Evolutionary conservation across 2,888 invertebrate genomes (phyloP).

Genomic region (Clivina fossor): DNA sequence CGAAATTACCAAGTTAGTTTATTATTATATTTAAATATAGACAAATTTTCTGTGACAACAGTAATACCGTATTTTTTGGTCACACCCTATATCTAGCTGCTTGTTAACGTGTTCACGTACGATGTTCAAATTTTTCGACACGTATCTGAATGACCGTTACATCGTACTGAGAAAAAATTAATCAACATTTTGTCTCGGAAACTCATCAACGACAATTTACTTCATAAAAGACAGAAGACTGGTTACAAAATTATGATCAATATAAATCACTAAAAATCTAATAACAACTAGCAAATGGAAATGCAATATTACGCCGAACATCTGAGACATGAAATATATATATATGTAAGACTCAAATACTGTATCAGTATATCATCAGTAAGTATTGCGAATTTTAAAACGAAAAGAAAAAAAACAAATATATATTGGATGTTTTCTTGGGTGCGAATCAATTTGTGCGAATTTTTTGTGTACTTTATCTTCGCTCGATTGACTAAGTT

Average conservation of each 20-base stretch:
- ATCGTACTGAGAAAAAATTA: too few species aligned
- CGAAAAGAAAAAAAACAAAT: constrained; percentile 41
- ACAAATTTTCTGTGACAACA: too few species aligned
- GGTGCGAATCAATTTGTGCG: constrained; percentile 52
- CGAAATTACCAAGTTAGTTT: too few species aligned
- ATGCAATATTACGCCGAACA: constrained; percentile 31
- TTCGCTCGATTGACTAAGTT: constrained; percentile 44
- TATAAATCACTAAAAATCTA: constrained; percentile 31
- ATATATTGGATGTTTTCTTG: constrained; percentile 51
- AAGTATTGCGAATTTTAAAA: constrained; percentile 34
- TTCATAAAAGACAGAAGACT: too few species aligned
- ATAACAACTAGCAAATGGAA: constrained; percentile 26
- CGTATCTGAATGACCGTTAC: constrained; percentile 8
- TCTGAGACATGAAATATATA: constrained; percentile 34
- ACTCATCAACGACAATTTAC: too few species aligned
- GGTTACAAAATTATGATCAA: too few species aligned
- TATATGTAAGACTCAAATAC: constrained; percentile 29
- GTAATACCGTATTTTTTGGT: too few species aligned
- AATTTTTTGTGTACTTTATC: constrained; percentile 53
- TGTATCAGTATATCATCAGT: constrained; percentile 33
- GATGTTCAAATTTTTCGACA: constrained; percentile 19
- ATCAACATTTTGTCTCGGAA: too few species aligned
- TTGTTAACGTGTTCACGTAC: constrained; percentile 24
- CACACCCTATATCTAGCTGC: too few species aligned
- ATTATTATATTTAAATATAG: too few species aligned